These are phyloP conservation scores for Prunella strophiata DNA, from an alignment of 2,797 vertebrate genomes.

Conservation along the genomic window DNA sequence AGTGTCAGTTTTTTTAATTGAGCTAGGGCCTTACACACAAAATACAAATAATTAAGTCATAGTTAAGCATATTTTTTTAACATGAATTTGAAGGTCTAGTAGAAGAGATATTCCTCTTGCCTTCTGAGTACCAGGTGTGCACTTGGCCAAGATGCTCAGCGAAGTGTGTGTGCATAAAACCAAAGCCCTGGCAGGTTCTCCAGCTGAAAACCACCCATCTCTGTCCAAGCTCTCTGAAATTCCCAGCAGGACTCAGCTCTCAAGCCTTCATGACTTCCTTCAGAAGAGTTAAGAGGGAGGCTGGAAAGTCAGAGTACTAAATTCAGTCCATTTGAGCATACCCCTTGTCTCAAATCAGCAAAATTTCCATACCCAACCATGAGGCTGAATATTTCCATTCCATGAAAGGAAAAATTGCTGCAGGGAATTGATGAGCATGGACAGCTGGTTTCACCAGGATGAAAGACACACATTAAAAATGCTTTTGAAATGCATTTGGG, in stretches of 20 bases:
- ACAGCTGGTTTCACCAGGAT: constrained; percentile 50
- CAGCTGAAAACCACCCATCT: neutral
- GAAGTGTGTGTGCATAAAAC: neutral
- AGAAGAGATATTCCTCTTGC: neutral
- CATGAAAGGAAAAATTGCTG: constrained; percentile 11
- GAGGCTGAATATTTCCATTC: constrained; percentile 22
- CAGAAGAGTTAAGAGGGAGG: neutral
- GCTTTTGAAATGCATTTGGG: constrained; percentile 41
- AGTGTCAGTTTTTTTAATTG: neutral
- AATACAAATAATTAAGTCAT: neutral
- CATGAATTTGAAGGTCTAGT: neutral
- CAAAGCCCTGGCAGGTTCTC: neutral
- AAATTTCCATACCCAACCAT: neutral
- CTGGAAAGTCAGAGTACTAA: neutral
- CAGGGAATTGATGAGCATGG: constrained; percentile 38
- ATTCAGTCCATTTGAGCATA: neutral
- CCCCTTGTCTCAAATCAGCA: constrained; percentile 17
- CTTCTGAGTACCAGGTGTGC: neutral
- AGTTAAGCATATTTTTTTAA: neutral
- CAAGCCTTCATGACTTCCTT: neutral
- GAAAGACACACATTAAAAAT: constrained; percentile 55
- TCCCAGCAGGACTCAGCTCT: neutral
- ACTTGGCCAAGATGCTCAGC: neutral
- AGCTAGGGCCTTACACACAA: neutral
- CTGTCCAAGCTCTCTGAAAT: neutral